phyloP scores from a whole-genome alignment of 2,113 vertebrate species.

The Ancistrus triradiatus region DNA sequence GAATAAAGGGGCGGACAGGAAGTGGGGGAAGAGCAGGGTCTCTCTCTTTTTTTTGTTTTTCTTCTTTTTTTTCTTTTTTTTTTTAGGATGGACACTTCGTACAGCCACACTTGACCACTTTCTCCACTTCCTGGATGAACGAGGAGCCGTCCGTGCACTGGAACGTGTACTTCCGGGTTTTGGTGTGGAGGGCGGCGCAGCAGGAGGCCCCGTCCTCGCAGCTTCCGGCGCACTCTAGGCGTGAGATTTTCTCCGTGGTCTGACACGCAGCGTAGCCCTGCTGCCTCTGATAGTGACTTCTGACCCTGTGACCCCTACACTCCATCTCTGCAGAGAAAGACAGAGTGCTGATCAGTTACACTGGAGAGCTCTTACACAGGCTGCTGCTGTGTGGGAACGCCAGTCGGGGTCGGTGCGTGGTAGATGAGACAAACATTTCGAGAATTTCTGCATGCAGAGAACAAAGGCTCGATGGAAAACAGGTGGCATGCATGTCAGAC shows the following conservation, averaged over 20 bases:
- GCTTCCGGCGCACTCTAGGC: constrained; percentile 87
- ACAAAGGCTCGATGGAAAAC: no score
- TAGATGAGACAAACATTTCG: no score
- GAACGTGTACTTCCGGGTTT: constrained; percentile 96
- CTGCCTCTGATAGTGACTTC: constrained; percentile 97
- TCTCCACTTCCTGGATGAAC: constrained; percentile 95
- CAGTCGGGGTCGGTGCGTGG: no score
- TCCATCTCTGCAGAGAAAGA: constrained; percentile 80
- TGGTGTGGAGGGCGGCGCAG: constrained; percentile 89
- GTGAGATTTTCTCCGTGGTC: constrained; percentile 96
- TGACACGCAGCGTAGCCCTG: constrained; percentile 98
- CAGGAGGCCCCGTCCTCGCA: constrained; percentile 79
- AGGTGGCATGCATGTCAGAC: no score
- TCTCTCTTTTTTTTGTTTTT: no score
- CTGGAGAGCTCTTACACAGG: no score
- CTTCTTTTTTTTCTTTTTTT: constrained; percentile 31
- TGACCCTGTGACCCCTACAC: constrained; percentile 93
- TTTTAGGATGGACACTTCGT: constrained; percentile 76
- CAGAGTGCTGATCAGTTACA: no score
- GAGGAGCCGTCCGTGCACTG: constrained; percentile 96
- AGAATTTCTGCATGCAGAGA: no score
- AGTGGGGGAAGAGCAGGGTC: constrained; percentile 29
- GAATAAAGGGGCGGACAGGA: constrained; percentile 39
- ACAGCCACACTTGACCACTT: constrained; percentile 96
- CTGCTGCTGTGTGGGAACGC: no score